Evolutionary conservation across 2,113 vertebrate species (phyloP).

Genomic region (Heterocephalus glaber): DNA sequence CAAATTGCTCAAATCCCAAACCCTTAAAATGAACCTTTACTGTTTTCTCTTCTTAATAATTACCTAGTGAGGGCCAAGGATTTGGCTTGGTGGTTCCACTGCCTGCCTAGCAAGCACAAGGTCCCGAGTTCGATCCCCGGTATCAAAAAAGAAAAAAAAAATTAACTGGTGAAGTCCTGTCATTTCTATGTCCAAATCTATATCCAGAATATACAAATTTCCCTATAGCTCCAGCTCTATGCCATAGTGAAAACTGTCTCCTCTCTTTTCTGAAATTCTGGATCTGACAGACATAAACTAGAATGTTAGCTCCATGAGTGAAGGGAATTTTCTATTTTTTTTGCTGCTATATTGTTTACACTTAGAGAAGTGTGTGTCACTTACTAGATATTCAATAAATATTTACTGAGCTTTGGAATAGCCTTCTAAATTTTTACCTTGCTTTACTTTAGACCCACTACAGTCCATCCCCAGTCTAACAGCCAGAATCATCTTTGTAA

Average conservation of each 20-base stretch:
- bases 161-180: not conserved
- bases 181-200: not conserved
- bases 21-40: not conserved
- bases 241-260: not conserved
- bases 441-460: not conserved
- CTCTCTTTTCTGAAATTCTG: not conserved
- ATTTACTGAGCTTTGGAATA: not conserved
- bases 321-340: not conserved
- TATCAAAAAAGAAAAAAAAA: too few relatives aligned
- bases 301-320: not conserved
- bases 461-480: not conserved
- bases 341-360: not conserved
- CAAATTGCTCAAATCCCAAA: not conserved
- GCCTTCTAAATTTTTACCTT: not conserved
- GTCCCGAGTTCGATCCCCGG: too few relatives aligned
- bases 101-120: too few relatives aligned
- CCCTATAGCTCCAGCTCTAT: not conserved
- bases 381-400: accelerated
- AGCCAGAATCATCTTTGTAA: not conserved
- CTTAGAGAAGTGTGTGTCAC: not conserved
- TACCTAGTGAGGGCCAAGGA: too few relatives aligned
- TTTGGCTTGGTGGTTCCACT: too few relatives aligned
- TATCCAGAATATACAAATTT: not conserved
- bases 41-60: not conserved
- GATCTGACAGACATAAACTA: accelerated